phyloP scores from a whole-genome alignment of 2,888 invertebrate species.

The Oxycera nigricornis region DNA sequence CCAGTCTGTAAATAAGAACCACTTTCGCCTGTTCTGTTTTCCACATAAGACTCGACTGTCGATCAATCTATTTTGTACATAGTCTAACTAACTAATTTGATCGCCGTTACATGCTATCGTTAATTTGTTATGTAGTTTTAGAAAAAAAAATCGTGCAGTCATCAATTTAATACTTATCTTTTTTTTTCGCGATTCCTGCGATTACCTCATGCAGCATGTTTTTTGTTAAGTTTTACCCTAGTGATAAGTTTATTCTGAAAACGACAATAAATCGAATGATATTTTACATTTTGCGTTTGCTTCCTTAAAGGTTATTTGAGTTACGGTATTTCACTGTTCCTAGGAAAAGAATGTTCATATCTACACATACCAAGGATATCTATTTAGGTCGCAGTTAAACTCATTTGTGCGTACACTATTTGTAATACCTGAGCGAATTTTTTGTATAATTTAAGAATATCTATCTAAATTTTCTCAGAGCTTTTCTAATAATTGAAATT shows the following conservation, averaged over 20 bases:
- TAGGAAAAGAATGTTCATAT: no score
- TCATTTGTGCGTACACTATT: no score
- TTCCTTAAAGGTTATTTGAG: no score
- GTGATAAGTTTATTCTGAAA: neutral
- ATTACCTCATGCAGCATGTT: conserved; percentile 21
- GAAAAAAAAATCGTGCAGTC: neutral
- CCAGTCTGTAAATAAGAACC: conserved; percentile 15
- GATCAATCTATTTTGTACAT: conserved; percentile 16
- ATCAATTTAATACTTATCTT: neutral
- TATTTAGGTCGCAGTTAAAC: no score
- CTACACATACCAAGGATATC: no score
- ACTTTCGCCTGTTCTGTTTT: neutral
- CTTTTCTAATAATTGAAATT: no score
- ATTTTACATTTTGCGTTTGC: no score
- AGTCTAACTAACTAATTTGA: conserved; percentile 16
- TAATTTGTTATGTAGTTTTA: conserved; percentile 28
- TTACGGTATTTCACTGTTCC: no score
- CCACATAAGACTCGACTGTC: neutral
- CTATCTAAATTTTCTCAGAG: no score
- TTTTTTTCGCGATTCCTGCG: neutral
- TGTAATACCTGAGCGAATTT: no score
- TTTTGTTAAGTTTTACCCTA: conserved; percentile 35
- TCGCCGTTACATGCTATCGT: conserved; percentile 18
- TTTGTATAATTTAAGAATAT: no score
- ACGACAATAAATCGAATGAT: no score